Conservation (phyloP, 2,113 vertebrate species). For the chimpanzee (Pan troglodytes) region NHGRI_mPanTro3-v2.1_pri NC_072415.2:16504001-16504500, state of each 20-base stretch:
- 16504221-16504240: no score
- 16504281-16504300: neutral
- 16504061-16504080: neutral
- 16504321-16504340: neutral
- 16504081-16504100: neutral
- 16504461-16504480: neutral
- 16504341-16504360: neutral
- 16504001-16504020: neutral
- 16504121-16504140: no score
- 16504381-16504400: neutral
- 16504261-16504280: neutral
- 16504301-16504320: neutral
- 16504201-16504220: no score
- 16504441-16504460: neutral
- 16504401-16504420: neutral
- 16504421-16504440: neutral
- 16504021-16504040: neutral
- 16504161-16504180: no score
- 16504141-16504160: no score
- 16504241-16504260: neutral
- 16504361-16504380: neutral
- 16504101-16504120: neutral
- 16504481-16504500: neutral
- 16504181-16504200: no score
- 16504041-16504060: neutral